phyloP scores from a whole-genome alignment of 1,140 invertebrate genomes.

The Pentalonia nigronervosa region DNA sequence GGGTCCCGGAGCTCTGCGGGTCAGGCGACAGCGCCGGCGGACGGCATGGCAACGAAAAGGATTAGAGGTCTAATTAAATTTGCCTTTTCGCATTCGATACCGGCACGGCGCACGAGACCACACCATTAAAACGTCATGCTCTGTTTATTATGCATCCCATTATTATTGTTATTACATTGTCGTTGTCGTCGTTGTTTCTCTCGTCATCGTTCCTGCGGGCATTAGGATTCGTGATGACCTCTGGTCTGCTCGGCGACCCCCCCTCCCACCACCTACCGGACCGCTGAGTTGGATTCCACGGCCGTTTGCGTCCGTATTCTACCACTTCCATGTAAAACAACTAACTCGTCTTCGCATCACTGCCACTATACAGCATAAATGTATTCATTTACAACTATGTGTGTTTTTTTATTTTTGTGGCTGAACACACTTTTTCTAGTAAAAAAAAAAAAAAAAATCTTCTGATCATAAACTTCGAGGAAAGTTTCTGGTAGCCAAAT shows the following conservation, averaged over 20 bases:
- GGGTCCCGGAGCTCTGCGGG: background rate
- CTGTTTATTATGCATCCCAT: slow-evolving; percentile 34
- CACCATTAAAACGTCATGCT: slow-evolving; percentile 47
- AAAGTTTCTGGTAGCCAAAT: no score
- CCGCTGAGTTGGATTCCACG: no score
- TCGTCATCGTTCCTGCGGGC: background rate
- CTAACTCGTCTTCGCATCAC: no score
- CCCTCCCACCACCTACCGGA: no score
- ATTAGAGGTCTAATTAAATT: slow-evolving; percentile 48
- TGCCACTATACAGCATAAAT: background rate
- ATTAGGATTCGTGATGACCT: background rate
- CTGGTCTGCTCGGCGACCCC: background rate
- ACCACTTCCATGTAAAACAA: background rate
- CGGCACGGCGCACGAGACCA: background rate
- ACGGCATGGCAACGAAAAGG: background rate
- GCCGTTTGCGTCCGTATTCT: background rate
- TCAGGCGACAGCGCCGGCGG: background rate
- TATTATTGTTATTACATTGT: slow-evolving; percentile 43
- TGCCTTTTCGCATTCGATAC: slow-evolving; percentile 41
- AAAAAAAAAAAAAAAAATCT: no score
- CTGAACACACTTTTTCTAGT: no score
- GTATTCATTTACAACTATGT: background rate
- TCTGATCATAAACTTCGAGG: no score
- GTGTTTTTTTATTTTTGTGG: no score
- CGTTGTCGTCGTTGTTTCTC: background rate